Base-by-base conservation (phyloP, 2,797 vertebrate genomes). In the Chiloscyllium punctatum region DNA sequence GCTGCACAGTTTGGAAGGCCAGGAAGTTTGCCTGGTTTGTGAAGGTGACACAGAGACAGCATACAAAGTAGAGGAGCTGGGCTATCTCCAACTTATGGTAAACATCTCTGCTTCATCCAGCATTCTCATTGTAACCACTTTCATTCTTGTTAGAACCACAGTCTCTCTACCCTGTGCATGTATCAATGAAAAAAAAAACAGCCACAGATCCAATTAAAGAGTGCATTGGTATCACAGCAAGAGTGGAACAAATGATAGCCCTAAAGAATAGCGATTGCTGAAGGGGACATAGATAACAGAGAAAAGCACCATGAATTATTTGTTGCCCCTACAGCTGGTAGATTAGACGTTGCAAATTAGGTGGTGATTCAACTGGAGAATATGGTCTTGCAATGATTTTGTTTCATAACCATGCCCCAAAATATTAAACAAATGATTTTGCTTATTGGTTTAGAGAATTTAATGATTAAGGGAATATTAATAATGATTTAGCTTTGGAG, bases 221-320 rank as follows among this genome's bases (percentile, higher is more conserved):
- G 88, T 5, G 8, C 5, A n/a, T 51, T 8, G 25, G 48, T 48
- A 33, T 74, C 72, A 57, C 30, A 88, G 27, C 7, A 57, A 48
- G 1, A 27, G 18, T 30, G 7, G 13, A 33, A 33, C 18, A 90
- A 92, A 68, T 42, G 57, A 92, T 69, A 23, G 9, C 25, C 21
- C 5, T 9, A 68, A n/a, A 92, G 18, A 92, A 66, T 4, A 27
- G 18, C 25, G n/a, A 68, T 13, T n/a, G 66, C n/a, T 23, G 37
- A 7, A 68, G n/a, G 53, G 21, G 30, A 0, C 4, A 4, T 25
- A 57, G 25, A 57, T 88, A 88, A 51, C 1, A 13, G n/a, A 42
- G 13, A 84, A 74, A 74, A n/a, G 30, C 51, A 74, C 33, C 27
- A 94, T 94, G 42, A 94, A 51, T 94, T 94, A 94, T 94, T 94